Base-by-base conservation (phyloP, 2,888 invertebrate genomes). In the Amphimallon solstitiale region DNA sequence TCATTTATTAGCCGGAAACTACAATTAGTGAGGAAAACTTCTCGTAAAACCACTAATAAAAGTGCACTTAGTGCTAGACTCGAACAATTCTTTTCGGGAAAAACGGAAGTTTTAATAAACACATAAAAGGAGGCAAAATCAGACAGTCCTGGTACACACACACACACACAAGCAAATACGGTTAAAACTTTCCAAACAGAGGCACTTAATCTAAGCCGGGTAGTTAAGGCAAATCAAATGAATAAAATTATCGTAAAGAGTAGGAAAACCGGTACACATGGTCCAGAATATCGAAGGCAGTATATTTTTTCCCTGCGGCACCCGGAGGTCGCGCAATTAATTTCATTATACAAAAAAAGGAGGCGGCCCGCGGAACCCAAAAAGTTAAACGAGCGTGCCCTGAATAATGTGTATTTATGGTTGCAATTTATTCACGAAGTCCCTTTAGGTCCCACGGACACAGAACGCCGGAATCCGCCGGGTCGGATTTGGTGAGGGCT, bases 201-300 rank as follows among this genome's bases (percentile, higher is more conserved):
- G 35, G 51, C 51, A 51, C 51, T 51, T 51, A 34, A 51, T 51
- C 51, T 51, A 51, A 51, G 51, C 51, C 51, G 51, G 35, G 35
- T 51, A 34, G 51, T 51, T 51, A 51, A 51, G 35, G 51, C 51
- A 35, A 51, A 51, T 51, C 51, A 51, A 51, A 51, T 51, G 51
- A 51, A 51, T 51, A 51, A 51, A 51, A 51, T 51, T 51, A 51
- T 51, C 51, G 51, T 51, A 51, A 34, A 51, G 51, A 34, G 51
- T 17, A 51, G 51, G 17, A 51, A 35, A 51, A 51, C 35, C 51
- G 51, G 51, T 51, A 51, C 51, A 51, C 51, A 14, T 29, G 51
- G 51, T 37, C 35, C 37, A 35, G 51, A 35, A 51, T 51, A 51
- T 51, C 51, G 51, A 51, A 51, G 17, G 51, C 51, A 51, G 51